These are phyloP conservation scores for Euplagia quadripunctaria DNA, from an alignment of 2,888 invertebrate species.

Conservation along the genomic window DNA sequence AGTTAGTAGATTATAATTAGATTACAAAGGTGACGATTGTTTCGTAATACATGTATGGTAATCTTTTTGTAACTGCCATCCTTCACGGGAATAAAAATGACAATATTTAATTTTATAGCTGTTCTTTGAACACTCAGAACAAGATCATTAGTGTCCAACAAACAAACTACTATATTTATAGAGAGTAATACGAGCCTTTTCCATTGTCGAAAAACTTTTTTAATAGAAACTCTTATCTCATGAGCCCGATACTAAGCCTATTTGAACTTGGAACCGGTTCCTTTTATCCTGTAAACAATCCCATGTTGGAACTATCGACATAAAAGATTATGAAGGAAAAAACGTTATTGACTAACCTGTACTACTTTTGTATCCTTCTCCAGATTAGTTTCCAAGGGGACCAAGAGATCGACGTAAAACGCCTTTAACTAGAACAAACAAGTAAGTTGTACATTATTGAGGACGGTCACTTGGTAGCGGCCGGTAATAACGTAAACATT, in stretches of 20 bases:
- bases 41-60: no score
- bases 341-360: conserved; percentile 89
- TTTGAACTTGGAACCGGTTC: conserved; percentile 65
- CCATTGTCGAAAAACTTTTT: conserved; percentile 68
- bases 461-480: conserved; percentile 44
- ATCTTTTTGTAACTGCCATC: no score
- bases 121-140: background rate
- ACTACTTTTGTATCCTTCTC: conserved; percentile 98
- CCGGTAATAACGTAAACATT: conserved; percentile 29
- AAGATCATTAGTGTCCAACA: conserved; percentile 21
- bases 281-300: conserved; percentile 72
- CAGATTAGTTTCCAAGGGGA: conserved; percentile 96
- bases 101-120: background rate
- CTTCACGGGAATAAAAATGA: background rate
- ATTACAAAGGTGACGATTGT: no score
- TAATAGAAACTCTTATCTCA: conserved; percentile 75
- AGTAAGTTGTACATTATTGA: conserved; percentile 60
- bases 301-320: conserved; percentile 58
- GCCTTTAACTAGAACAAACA: conserved; percentile 93
- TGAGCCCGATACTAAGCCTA: conserved; percentile 63
- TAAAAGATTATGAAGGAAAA: conserved; percentile 70
- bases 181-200: conserved; percentile 44
- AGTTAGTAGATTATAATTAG: no score
- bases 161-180: conserved; percentile 34
- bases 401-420: conserved; percentile 97